Evolutionary conservation across 2,113 vertebrate genomes (phyloP).

Genomic region (Mormoops blainvillei): DNA sequence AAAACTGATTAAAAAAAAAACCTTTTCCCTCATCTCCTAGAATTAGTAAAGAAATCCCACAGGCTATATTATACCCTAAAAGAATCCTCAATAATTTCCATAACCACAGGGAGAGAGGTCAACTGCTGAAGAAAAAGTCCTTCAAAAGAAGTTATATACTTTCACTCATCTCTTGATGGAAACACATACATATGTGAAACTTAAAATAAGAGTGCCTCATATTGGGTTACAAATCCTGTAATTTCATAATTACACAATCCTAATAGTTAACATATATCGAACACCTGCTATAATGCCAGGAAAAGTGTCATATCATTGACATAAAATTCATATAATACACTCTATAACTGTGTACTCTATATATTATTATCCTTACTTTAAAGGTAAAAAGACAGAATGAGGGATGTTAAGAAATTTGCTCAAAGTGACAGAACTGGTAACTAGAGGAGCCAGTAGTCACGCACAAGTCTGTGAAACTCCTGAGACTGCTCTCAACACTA

Average conservation of each 20-base stretch:
- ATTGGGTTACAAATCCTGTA: background rate
- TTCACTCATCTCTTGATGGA: background rate
- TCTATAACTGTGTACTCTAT: background rate
- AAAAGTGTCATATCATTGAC: background rate
- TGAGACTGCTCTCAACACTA: background rate
- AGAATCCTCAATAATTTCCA: background rate
- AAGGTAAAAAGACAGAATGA: background rate
- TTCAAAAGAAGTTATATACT: background rate
- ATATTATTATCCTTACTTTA: background rate
- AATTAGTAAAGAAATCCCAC: background rate
- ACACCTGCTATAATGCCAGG: background rate
- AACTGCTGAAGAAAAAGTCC: background rate
- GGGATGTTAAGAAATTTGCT: slow-evolving; percentile 15
- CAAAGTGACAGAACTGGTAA: background rate
- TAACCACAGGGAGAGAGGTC: background rate
- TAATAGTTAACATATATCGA: slow-evolving; percentile 7
- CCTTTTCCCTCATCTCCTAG: background rate
- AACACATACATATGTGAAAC: background rate
- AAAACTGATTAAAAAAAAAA: slow-evolving; percentile 13
- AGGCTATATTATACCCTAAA: background rate
- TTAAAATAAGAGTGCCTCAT: background rate
- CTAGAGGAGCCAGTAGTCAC: background rate
- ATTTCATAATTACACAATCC: background rate
- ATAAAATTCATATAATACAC: background rate
- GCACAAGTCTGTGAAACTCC: background rate